These are phyloP conservation scores for Natrix natrix DNA, from an alignment of 2,797 vertebrate species.

Conservation along the genomic window DNA sequence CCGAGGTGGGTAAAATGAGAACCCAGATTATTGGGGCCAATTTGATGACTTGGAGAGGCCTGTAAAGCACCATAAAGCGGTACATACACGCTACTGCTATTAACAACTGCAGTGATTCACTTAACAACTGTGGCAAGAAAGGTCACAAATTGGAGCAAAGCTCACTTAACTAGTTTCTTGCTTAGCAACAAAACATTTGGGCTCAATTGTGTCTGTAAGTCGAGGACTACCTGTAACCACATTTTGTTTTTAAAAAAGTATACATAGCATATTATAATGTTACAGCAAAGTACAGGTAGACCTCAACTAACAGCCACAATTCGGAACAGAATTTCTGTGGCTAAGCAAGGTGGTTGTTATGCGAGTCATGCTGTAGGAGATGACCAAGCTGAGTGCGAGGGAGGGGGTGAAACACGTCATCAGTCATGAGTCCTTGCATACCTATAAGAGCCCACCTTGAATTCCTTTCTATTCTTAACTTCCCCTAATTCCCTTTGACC, in stretches of 20 bases:
- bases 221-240: not conserved
- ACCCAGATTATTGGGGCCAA: too few species aligned
- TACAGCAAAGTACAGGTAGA: not conserved
- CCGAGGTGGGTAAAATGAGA: too few species aligned
- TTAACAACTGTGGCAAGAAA: too few species aligned
- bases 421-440: not conserved
- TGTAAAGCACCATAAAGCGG: too few species aligned
- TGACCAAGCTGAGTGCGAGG: not conserved
- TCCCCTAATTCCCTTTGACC: not conserved
- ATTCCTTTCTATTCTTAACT: not conserved
- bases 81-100: too few species aligned
- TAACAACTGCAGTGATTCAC: too few species aligned
- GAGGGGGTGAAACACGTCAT: not conserved
- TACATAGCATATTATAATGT: not conserved
- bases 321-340: not conserved
- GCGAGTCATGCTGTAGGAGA: not conserved
- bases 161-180: too few species aligned
- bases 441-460: not conserved
- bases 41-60: too few species aligned
- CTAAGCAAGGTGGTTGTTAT: not conserved
- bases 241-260: not conserved
- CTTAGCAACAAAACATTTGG: too few species aligned
- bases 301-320: not conserved
- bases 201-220: too few species aligned
- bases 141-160: too few species aligned